Evolutionary conservation across 2,888 invertebrate species (phyloP).

Genomic region (Metallyticus violacea): DNA sequence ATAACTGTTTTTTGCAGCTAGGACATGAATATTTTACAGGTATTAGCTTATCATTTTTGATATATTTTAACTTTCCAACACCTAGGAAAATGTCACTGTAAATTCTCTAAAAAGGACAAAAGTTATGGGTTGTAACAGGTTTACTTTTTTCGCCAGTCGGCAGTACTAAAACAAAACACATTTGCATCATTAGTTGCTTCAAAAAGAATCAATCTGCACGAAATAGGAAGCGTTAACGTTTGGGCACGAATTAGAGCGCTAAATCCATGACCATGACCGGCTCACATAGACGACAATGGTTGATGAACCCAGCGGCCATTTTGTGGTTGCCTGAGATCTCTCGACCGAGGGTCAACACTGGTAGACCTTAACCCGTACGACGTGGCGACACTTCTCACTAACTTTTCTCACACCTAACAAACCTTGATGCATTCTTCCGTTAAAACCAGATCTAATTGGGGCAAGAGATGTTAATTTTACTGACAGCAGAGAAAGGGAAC

Average conservation of each 20-base stretch:
- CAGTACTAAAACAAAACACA: no score
- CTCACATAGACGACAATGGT: background rate
- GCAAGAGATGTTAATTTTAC: no score
- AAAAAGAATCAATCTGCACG: background rate
- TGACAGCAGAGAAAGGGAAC: no score
- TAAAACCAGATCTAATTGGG: background rate
- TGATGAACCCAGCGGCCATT: background rate
- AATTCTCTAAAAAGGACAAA: no score
- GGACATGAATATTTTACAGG: no score
- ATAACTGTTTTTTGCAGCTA: no score
- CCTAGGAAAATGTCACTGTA: no score
- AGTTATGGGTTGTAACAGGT: no score
- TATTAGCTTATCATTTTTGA: no score
- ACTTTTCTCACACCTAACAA: background rate
- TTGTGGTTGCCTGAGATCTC: background rate
- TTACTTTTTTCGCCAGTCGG: no score
- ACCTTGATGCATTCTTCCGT: background rate
- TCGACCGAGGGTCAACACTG: background rate
- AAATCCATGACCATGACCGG: background rate
- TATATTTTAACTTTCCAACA: no score
- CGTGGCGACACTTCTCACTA: background rate
- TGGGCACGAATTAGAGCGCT: background rate
- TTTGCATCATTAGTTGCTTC: background rate
- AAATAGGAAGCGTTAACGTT: background rate
- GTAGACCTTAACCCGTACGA: background rate